Conservation (phyloP, 2,797 vertebrate species). For the Tokudaia muenninki region DNA sequence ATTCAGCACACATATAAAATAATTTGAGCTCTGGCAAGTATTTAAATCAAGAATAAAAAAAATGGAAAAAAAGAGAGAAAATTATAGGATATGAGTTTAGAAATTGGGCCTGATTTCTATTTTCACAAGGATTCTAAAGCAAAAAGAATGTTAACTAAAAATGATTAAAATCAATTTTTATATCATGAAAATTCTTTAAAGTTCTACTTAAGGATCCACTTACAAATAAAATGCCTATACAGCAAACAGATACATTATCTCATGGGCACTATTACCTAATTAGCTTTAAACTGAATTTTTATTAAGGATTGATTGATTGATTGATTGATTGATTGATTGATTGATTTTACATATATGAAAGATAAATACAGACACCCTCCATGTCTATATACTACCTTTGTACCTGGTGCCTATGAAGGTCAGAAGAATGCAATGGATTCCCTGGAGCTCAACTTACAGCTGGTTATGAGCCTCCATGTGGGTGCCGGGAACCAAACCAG, state of each 20-base stretch:
- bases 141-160: slow-evolving; percentile 60
- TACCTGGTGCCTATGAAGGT: too few species aligned
- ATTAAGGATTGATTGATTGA: neutral
- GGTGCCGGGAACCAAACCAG: neutral
- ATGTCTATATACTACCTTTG: neutral
- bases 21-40: slow-evolving; percentile 55
- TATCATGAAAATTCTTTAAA: slow-evolving; percentile 62
- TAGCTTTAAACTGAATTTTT: neutral
- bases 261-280: slow-evolving; percentile 21
- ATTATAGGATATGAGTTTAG: neutral
- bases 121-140: neutral
- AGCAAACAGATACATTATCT: slow-evolving; percentile 22
- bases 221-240: slow-evolving; percentile 43
- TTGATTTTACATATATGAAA: neutral
- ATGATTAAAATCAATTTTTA: slow-evolving; percentile 57
- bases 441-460: too few species aligned
- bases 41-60: slow-evolving; percentile 59
- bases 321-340: neutral
- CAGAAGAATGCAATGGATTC: neutral
- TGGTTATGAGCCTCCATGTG: neutral
- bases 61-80: neutral
- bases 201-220: slow-evolving; percentile 39
- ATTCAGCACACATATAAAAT: slow-evolving; percentile 33
- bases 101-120: slow-evolving; percentile 10
- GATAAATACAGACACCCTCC: too few species aligned